Conservation (phyloP, 2,797 vertebrate genomes). For the Carcharodon carcharias region DNA sequence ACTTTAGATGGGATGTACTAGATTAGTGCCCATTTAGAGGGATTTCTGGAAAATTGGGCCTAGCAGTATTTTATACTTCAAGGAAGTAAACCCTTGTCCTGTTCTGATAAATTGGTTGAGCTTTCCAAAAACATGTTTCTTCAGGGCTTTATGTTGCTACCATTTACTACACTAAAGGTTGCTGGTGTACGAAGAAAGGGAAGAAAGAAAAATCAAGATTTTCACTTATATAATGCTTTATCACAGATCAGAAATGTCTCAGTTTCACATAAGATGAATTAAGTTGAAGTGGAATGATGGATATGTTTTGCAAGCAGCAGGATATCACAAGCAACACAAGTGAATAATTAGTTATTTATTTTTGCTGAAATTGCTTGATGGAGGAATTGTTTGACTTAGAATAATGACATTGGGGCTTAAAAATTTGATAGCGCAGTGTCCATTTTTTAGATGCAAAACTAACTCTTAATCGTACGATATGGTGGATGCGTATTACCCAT, state of each 20-base stretch:
- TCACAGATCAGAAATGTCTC: neutral
- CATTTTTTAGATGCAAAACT: neutral
- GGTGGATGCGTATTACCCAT: neutral
- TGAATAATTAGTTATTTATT: neutral
- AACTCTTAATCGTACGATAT: neutral
- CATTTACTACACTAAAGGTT: too few species aligned
- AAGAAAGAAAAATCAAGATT: too few species aligned
- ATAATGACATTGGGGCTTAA: neutral
- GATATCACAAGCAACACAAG: neutral
- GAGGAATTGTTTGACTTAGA: neutral
- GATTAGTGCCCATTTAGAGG: too few species aligned
- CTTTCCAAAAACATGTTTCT: too few species aligned
- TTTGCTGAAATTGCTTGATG: neutral
- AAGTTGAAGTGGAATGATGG: neutral
- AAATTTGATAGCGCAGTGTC: neutral
- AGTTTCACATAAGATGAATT: neutral
- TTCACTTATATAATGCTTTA: neutral
- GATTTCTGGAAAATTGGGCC: too few species aligned
- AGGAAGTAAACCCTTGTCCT: too few species aligned
- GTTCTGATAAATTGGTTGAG: too few species aligned
- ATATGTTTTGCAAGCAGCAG: neutral
- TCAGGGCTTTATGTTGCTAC: too few species aligned
- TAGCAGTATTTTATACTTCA: too few species aligned
- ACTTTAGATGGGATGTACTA: too few species aligned
- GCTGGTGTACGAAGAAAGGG: too few species aligned